phyloP scores from a whole-genome alignment of 2,888 invertebrate species.

The Julus scandinavius region DNA sequence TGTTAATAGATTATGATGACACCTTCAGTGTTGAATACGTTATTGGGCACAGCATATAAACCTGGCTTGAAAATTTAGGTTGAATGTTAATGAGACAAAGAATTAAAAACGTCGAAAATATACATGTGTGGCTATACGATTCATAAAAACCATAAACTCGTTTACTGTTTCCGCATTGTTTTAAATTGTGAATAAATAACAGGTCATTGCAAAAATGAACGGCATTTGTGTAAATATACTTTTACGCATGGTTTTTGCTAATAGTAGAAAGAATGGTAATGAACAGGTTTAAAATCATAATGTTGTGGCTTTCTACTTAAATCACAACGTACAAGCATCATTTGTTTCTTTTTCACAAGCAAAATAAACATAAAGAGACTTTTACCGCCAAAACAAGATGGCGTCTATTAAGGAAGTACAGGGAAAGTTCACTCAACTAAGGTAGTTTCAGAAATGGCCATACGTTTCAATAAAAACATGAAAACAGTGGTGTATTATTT shows the following conservation, averaged over 20 bases:
- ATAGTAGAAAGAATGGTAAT: too few relatives aligned
- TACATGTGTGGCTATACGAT: not conserved
- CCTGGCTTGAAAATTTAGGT: not conserved
- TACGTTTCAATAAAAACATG: too few relatives aligned
- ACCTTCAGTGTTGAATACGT: not conserved
- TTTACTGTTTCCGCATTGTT: slow-evolving; percentile 10
- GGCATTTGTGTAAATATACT: not conserved
- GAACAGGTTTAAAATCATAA: not conserved
- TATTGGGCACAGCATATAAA: not conserved
- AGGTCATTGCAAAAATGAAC: not conserved
- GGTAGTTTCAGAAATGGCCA: too few relatives aligned
- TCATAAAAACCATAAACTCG: not conserved
- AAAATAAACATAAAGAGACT: too few relatives aligned
- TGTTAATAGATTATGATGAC: not conserved
- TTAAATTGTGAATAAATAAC: not conserved
- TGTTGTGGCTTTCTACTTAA: too few relatives aligned
- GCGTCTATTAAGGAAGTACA: too few relatives aligned
- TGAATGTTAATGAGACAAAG: slow-evolving; percentile 10
- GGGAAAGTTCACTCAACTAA: too few relatives aligned
- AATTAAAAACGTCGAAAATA: slow-evolving; percentile 1
- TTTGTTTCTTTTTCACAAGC: too few relatives aligned
- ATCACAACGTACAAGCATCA: too few relatives aligned
- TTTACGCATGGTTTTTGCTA: not conserved
- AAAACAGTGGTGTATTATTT: too few relatives aligned
- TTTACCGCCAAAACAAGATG: too few relatives aligned